Conservation (phyloP, 1,140 invertebrate species). For the Ceratosolen fusciceps region DNA sequence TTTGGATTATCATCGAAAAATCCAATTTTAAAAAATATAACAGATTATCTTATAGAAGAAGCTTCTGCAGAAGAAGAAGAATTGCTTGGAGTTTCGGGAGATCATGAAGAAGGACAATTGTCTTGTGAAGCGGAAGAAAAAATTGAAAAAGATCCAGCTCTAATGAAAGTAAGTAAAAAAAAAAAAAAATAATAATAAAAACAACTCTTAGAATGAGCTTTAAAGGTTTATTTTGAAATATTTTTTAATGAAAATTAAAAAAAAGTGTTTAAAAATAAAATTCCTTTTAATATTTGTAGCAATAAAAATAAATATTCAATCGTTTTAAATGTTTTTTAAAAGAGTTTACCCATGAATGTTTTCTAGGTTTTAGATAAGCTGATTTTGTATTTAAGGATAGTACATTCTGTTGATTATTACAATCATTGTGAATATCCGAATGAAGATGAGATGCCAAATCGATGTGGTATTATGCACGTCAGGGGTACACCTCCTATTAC, state of each 20-base stretch:
- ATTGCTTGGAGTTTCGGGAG: constrained; percentile 82
- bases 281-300: no score
- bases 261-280: no score
- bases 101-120: constrained; percentile 73
- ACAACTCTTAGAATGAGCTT: no score
- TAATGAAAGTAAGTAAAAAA: constrained; percentile 78
- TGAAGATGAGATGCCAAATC: constrained; percentile 99
- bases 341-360: constrained; percentile 30
- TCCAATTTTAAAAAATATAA: constrained; percentile 96
- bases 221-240: no score
- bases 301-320: no score
- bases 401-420: constrained; percentile 99
- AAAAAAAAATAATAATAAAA: no score
- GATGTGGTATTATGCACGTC: constrained; percentile 98
- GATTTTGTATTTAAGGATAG: constrained; percentile 94
- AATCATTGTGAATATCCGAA: constrained; percentile 99
- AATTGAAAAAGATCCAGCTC: constrained; percentile 84
- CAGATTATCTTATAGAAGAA: constrained; percentile 98
- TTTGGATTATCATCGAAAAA: constrained; percentile 92
- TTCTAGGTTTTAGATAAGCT: constrained; percentile 83
- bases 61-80: constrained; percentile 98
- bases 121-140: constrained; percentile 73
- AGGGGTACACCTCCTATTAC: constrained; percentile 86
- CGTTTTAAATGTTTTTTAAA: no score
- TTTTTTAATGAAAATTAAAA: no score